Evolutionary conservation across 2,797 vertebrate genomes (phyloP).

Genomic region (Amphiprion clarkii): DNA sequence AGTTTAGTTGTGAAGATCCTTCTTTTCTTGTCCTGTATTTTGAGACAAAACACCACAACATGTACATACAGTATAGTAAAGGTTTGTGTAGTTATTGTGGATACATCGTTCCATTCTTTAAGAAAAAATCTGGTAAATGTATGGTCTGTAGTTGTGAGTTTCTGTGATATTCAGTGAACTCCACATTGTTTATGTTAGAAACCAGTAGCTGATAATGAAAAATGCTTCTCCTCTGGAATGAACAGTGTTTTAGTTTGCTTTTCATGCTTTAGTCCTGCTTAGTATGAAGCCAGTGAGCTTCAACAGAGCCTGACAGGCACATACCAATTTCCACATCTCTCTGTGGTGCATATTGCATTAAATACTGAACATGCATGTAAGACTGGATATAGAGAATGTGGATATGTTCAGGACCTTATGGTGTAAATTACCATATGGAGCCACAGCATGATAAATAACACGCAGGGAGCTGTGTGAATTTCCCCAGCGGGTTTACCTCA

Average conservation of each 20-base stretch:
- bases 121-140: not conserved
- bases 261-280: constrained; percentile 51
- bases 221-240: constrained; percentile 9
- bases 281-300: constrained; percentile 28
- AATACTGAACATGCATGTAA: constrained; percentile 5
- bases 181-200: not conserved
- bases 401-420: constrained; percentile 4
- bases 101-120: not conserved
- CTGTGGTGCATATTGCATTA: not conserved
- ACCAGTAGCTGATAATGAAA: not conserved
- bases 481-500: constrained; percentile 15
- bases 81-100: not conserved
- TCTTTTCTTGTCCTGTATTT: not conserved
- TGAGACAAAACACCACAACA: not conserved
- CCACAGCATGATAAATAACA: constrained; percentile 38
- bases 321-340: constrained; percentile 19
- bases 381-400: constrained; percentile 9
- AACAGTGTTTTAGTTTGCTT: constrained; percentile 20
- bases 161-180: not conserved
- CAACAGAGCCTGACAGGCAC: constrained; percentile 5
- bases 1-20: constrained; percentile 6
- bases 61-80: not conserved
- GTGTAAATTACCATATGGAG: constrained; percentile 25
- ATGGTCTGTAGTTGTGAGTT: not conserved
- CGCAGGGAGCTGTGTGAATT: constrained; percentile 11